phyloP scores from a whole-genome alignment of 1,140 invertebrate genomes.

The Lucilia cuprina region DNA sequence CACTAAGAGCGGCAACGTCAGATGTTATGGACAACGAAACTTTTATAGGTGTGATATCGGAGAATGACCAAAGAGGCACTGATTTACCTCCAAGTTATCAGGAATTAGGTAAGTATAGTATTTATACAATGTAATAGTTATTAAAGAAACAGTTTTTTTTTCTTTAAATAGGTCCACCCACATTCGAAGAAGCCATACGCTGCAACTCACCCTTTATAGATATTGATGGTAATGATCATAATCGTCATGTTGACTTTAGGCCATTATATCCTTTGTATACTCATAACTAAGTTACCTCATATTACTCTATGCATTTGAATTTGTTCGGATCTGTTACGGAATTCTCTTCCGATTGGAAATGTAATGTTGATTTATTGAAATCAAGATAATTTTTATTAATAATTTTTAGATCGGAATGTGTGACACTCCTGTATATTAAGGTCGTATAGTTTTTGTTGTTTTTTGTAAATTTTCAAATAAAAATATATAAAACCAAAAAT shows the following conservation, averaged over 20 bases:
- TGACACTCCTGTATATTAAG: too few relatives aligned
- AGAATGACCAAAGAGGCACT: background rate
- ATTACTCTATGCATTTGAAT: too few relatives aligned
- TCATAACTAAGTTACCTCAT: background rate
- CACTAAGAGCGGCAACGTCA: slow-evolving; percentile 40
- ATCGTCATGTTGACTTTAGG: slow-evolving; percentile 53
- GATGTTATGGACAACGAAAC: too few relatives aligned
- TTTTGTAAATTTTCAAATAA: too few relatives aligned
- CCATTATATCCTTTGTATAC: slow-evolving; percentile 51
- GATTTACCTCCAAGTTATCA: slow-evolving; percentile 54
- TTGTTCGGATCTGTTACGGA: too few relatives aligned
- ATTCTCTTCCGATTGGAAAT: too few relatives aligned
- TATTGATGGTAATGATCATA: slow-evolving; percentile 49
- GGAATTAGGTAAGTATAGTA: slow-evolving; percentile 45
- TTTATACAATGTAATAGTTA: background rate
- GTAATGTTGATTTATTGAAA: too few relatives aligned
- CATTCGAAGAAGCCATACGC: slow-evolving; percentile 52
- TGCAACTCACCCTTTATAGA: slow-evolving; percentile 50
- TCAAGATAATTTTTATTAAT: too few relatives aligned
- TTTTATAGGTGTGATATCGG: too few relatives aligned
- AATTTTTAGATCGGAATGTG: too few relatives aligned
- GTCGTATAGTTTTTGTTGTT: too few relatives aligned
- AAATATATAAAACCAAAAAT: too few relatives aligned
- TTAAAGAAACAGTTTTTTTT: background rate
- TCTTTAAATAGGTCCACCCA: slow-evolving; percentile 46